Percentiles rank a stretch among this genome's conserved stretches.
phyloP scores from a whole-genome alignment of 92 coral and sea anemone species.

The Heliopora coerulea region DNA sequence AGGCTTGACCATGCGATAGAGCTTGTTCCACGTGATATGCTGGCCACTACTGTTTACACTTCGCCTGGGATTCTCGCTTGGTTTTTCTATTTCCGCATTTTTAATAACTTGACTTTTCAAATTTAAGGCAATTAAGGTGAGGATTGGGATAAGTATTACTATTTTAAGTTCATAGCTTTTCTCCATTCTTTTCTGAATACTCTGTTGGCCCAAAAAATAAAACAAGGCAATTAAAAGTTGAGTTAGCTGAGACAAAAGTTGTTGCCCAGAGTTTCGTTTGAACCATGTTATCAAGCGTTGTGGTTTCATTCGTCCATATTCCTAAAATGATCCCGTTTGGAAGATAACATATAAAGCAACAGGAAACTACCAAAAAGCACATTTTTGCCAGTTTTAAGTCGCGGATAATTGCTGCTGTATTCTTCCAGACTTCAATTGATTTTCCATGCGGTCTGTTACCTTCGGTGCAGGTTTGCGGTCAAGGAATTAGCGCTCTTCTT shows the following conservation, averaged over 20 bases:
- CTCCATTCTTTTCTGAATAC: not conserved
- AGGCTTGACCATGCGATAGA: too few species aligned
- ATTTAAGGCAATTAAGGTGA: too few species aligned
- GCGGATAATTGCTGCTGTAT: not conserved
- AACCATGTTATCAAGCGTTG: not conserved
- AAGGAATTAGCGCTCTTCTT: not conserved
- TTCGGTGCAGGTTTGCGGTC: not conserved
- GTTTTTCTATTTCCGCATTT: too few species aligned
- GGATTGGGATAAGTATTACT: too few species aligned
- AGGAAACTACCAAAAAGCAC: constrained; percentile 11
- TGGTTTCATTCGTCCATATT: not conserved
- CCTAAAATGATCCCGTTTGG: not conserved
- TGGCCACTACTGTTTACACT: too few species aligned
- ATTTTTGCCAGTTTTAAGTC: constrained; percentile 14
- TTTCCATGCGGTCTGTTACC: not conserved
- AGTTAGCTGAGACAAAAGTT: constrained; percentile 3
- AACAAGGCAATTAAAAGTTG: constrained; percentile 12
- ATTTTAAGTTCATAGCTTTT: not conserved
- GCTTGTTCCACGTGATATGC: too few species aligned
- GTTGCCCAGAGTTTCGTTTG: constrained; percentile 10
- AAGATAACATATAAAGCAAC: constrained; percentile 12
- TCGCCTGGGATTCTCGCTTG: too few species aligned
- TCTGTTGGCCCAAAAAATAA: constrained; percentile 14
- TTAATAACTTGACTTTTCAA: too few species aligned
- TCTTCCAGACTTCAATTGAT: not conserved